Conservation (phyloP, 1,140 invertebrate species). For the Dinoponera quadriceps region DNA sequence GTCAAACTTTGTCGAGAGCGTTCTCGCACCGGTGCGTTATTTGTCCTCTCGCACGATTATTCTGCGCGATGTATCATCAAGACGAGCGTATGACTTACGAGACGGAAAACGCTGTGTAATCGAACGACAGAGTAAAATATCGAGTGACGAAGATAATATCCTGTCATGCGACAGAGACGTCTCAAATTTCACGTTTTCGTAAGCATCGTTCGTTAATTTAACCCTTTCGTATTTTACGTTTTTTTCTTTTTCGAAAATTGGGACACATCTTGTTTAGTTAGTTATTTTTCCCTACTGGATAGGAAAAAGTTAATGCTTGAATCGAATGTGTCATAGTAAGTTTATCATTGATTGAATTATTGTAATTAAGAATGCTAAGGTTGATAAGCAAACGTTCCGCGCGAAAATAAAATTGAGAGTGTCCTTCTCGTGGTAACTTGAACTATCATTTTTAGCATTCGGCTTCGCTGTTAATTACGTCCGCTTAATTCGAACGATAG, state of each 20-base stretch:
- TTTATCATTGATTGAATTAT: background rate
- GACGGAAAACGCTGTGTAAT: conserved; percentile 1
- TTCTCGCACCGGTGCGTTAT: conserved; percentile 36
- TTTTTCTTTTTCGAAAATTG: too few relatives aligned
- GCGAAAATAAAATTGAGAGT: background rate
- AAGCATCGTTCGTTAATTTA: background rate
- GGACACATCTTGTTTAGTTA: too few relatives aligned
- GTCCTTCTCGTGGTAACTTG: background rate
- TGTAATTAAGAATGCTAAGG: background rate
- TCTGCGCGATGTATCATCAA: conserved; percentile 4
- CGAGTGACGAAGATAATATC: background rate
- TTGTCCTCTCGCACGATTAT: conserved; percentile 49
- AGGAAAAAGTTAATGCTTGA: too few relatives aligned
- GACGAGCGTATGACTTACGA: background rate
- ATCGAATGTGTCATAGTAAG: background rate
- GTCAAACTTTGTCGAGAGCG: conserved; percentile 40
- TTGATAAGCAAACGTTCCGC: background rate
- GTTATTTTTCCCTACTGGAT: too few relatives aligned
- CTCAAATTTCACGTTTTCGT: background rate
- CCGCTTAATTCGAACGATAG: background rate
- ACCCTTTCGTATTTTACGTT: too few relatives aligned
- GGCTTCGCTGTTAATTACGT: conserved; percentile 16
- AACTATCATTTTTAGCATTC: background rate
- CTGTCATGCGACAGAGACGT: background rate
- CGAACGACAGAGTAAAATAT: background rate